phyloP scores from a whole-genome alignment of 2,113 vertebrate genomes.

The Scopus umbretta region DNA sequence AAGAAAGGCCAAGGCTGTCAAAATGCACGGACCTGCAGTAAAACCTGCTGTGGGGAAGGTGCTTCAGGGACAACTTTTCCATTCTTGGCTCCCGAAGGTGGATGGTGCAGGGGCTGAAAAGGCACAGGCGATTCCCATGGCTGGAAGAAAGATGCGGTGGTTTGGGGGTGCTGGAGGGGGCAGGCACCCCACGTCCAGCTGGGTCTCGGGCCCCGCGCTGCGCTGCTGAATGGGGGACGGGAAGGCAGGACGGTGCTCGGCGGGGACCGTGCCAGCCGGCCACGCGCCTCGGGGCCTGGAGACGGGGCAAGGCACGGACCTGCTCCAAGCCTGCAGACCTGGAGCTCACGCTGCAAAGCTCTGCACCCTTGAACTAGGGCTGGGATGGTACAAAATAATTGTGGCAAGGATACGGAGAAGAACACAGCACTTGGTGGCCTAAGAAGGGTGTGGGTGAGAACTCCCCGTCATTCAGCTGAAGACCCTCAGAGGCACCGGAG shows the following conservation, averaged over 20 bases:
- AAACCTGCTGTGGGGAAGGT: not conserved
- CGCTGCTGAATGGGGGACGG: accelerated
- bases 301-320: not conserved
- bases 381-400: not conserved
- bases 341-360: too few relatives aligned
- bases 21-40: too few relatives aligned
- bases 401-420: too few relatives aligned
- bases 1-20: not conserved
- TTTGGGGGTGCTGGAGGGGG: not conserved
- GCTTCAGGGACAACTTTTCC: not conserved
- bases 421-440: not conserved
- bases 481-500: not conserved
- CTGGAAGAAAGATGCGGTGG: not conserved
- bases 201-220: accelerated
- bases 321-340: not conserved
- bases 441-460: not conserved
- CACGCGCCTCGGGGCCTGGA: too few relatives aligned
- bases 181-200: not conserved
- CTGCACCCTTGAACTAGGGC: not conserved
- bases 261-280: not conserved
- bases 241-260: not conserved
- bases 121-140: not conserved
- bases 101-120: not conserved
- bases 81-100: too few relatives aligned
- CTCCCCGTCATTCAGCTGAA: not conserved